A percentile compares a stretch with the other conserved stretches of the same genome.
phyloP scores from a whole-genome alignment of 2,797 vertebrate genomes.

The Decapterus maruadsi region DNA sequence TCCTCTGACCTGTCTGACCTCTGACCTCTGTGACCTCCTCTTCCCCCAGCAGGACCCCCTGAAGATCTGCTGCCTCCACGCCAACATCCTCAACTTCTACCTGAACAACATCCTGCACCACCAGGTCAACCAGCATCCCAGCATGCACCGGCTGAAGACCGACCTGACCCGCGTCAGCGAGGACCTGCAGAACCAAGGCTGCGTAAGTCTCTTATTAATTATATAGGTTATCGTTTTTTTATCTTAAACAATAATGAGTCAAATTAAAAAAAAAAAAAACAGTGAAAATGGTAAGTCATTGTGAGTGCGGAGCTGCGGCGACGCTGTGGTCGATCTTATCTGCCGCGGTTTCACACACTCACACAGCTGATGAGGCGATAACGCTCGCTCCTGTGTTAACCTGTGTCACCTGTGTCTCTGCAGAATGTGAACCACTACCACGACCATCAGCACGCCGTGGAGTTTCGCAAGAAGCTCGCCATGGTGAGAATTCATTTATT shows the following conservation, averaged over 20 bases:
- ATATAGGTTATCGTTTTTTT: no score
- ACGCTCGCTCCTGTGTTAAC: constrained; percentile 6
- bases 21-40: neutral
- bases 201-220: constrained; percentile 60
- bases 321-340: constrained; percentile 40
- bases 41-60: constrained; percentile 58
- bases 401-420: neutral
- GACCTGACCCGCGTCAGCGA: constrained; percentile 68
- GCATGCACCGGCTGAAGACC: constrained; percentile 57
- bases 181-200: constrained; percentile 69
- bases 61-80: constrained; percentile 89
- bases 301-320: neutral
- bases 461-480: constrained; percentile 68
- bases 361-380: constrained; percentile 2
- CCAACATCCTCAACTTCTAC: constrained; percentile 84
- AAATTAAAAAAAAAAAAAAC: no score
- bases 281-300: no score
- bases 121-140: constrained; percentile 13
- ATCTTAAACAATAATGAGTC: no score
- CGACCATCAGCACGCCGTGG: constrained; percentile 59
- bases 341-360: constrained; percentile 28
- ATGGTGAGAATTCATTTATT: constrained; percentile 48
- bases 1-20: neutral
- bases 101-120: constrained; percentile 80
- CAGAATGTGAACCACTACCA: constrained; percentile 74